Percentiles rank a stretch among this genome's conserved stretches.
Conservation (phyloP, 2,113 vertebrate genomes). For the Helogale parvula region DNA sequence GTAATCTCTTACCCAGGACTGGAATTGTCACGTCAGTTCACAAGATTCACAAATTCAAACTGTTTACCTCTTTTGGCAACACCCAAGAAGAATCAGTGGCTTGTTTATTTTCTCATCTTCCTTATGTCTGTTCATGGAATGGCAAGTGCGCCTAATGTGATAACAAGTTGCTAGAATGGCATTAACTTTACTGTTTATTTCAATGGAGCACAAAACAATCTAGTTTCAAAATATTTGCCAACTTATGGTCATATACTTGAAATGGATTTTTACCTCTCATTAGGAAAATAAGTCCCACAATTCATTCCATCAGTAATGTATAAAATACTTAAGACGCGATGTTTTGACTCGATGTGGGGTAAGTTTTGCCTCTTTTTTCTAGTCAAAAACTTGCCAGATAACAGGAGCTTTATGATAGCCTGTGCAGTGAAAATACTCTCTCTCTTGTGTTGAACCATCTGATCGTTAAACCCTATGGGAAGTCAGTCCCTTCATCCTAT, state of each 20-base stretch:
- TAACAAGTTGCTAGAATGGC: neutral
- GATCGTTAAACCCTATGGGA: neutral
- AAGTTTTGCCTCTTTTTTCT: neutral
- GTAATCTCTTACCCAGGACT: neutral
- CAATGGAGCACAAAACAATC: neutral
- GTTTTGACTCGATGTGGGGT: neutral
- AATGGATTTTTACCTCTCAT: neutral
- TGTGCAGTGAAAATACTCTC: neutral
- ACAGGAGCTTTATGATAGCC: neutral
- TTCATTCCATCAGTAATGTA: neutral
- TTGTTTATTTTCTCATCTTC: neutral
- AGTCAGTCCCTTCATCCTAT: neutral
- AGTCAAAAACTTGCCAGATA: neutral
- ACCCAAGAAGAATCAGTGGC: neutral
- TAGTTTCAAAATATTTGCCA: neutral
- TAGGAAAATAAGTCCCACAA: neutral
- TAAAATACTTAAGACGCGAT: neutral
- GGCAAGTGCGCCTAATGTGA: neutral
- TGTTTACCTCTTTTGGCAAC: neutral
- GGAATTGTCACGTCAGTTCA: neutral
- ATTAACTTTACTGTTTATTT: neutral
- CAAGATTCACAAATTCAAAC: neutral
- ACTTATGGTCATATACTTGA: neutral
- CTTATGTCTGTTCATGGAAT: neutral
- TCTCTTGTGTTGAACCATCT: neutral